Conservation (phyloP, 92 coral and sea anemone genomes). For the Zoanthus sansibaricus region DNA sequence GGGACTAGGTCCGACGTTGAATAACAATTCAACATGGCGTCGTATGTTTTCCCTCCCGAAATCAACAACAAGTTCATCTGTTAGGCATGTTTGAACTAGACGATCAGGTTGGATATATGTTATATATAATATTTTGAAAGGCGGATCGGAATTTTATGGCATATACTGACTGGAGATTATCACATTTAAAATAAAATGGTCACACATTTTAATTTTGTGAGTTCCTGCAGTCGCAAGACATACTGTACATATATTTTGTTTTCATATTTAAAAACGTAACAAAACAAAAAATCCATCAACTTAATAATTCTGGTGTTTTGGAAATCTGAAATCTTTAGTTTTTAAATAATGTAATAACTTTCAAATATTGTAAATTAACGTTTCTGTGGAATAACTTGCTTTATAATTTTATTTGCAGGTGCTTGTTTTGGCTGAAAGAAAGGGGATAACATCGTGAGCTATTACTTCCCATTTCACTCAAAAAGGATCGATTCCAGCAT, state of each 20-base stretch:
- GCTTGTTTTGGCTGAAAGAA: not conserved
- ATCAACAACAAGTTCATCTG: not conserved
- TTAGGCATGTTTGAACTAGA: slow-evolving; percentile 16
- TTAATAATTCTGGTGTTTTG: not conserved
- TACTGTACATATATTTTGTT: not conserved
- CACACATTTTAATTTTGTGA: not conserved
- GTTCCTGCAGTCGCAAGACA: not conserved
- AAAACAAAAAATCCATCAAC: not conserved
- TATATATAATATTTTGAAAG: not conserved
- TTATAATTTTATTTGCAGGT: not conserved
- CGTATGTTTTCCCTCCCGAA: slow-evolving; percentile 9
- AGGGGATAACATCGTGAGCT: not conserved
- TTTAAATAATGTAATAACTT: not conserved
- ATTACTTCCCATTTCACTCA: not conserved
- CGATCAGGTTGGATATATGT: slow-evolving; percentile 1
- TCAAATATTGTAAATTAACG: not conserved
- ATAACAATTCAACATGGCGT: slow-evolving; percentile 39
- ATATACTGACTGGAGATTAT: not conserved
- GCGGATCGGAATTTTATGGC: not conserved
- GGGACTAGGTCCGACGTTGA: slow-evolving; percentile 9
- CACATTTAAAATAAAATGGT: not conserved
- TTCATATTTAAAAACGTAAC: not conserved
- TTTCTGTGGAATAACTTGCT: not conserved
- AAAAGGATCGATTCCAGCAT: not conserved
- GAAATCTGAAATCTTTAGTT: not conserved